These are phyloP conservation scores for Leptogaster cylindrica DNA, from an alignment of 2,888 invertebrate species.

Conservation along the genomic window DNA sequence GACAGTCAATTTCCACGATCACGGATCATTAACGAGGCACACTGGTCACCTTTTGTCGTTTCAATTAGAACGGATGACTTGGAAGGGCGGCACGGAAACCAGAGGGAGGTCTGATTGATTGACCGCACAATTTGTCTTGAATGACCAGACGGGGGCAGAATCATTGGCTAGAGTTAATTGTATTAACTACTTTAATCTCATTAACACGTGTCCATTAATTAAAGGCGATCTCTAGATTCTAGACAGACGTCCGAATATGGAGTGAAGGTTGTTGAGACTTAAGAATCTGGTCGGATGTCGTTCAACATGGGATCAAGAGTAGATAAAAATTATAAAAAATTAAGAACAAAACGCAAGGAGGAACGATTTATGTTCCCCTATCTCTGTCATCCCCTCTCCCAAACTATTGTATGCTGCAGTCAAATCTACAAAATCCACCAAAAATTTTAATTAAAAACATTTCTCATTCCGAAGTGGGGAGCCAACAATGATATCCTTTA, in stretches of 20 bases:
- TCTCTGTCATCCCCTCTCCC: neutral
- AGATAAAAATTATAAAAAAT: conserved; percentile 9
- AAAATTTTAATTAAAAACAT: conserved; percentile 34
- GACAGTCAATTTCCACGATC: conserved; percentile 43
- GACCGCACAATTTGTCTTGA: conserved; percentile 13
- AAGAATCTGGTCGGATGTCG: neutral
- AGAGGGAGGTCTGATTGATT: conserved; percentile 5
- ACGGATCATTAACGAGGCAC: conserved; percentile 41
- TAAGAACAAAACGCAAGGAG: neutral
- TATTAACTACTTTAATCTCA: conserved; percentile 31
- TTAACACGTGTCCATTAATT: conserved; percentile 37
- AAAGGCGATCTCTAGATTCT: neutral
- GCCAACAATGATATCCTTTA: conserved; percentile 21
- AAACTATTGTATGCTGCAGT: neutral
- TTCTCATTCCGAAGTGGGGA: conserved; percentile 8
- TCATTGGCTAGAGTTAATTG: no score
- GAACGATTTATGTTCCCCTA: neutral
- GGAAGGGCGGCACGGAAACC: conserved; percentile 18
- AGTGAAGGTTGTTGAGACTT: neutral
- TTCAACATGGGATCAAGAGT: conserved; percentile 11
- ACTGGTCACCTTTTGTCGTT: conserved; percentile 35
- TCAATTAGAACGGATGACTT: conserved; percentile 39
- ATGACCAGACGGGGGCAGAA: neutral
- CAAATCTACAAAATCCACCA: conserved; percentile 33
- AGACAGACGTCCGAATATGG: neutral